Conservation (phyloP, 2,113 vertebrate species). For the Heterotis niloticus region DNA sequence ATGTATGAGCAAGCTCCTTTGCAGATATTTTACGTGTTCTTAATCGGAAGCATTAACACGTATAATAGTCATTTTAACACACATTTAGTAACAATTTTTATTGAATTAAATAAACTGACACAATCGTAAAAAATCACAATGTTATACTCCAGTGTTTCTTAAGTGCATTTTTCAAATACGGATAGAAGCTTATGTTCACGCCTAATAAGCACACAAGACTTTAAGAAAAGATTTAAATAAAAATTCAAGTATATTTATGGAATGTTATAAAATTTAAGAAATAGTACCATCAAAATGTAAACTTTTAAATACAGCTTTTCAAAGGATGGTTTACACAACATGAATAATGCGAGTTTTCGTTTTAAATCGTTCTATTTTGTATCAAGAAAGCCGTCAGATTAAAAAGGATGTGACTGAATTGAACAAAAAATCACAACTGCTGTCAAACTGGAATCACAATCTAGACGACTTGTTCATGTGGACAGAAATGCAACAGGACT, state of each 20-base stretch:
- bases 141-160: slow-evolving; percentile 99
- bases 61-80: slow-evolving; percentile 46
- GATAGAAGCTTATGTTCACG: slow-evolving; percentile 75
- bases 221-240: slow-evolving; percentile 93
- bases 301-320: slow-evolving; percentile 80
- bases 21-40: too few relatives aligned
- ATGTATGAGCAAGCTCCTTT: too few relatives aligned
- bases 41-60: too few relatives aligned
- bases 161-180: slow-evolving; percentile 87
- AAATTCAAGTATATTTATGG: slow-evolving; percentile 98
- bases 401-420: slow-evolving; percentile 72
- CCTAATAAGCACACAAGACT: slow-evolving; percentile 82
- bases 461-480: slow-evolving; percentile 63
- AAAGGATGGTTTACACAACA: slow-evolving; percentile 71
- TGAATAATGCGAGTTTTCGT: slow-evolving; percentile 73
- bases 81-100: slow-evolving; percentile 80
- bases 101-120: slow-evolving; percentile 98
- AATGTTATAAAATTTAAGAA: slow-evolving; percentile 92
- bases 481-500: slow-evolving; percentile 87
- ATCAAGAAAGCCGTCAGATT: slow-evolving; percentile 73
- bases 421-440: slow-evolving; percentile 93
- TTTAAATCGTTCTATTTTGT: slow-evolving; percentile 73
- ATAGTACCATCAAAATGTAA: slow-evolving; percentile 95
- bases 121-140: slow-evolving; percentile 90
- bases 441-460: slow-evolving; percentile 88